Evolutionary conservation across 2,113 vertebrate species (phyloP).

Genomic region (Clarias batrachus): DNA sequence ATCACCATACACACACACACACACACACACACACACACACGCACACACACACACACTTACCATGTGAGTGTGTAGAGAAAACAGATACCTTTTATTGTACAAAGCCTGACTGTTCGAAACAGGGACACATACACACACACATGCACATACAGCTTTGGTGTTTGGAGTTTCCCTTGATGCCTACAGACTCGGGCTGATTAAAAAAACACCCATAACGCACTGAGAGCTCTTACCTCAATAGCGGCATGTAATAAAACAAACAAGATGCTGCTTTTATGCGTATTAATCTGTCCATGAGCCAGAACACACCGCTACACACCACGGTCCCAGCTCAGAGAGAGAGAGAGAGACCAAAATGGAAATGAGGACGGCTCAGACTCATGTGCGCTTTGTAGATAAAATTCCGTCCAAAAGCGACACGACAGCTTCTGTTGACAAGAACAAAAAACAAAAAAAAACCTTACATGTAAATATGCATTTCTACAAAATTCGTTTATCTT

Average conservation of each 20-base stretch:
- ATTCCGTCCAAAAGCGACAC: not conserved
- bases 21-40: not conserved
- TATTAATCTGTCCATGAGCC: not conserved
- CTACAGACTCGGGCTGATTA: not conserved
- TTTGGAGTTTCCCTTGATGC: constrained; percentile 8
- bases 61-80: constrained; percentile 2
- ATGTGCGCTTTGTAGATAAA: not conserved
- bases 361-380: not conserved
- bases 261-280: not conserved
- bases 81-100: constrained; percentile 18
- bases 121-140: not conserved
- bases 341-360: not conserved
- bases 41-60: not conserved
- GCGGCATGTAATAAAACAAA: not conserved
- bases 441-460: not conserved
- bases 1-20: not conserved
- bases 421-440: not conserved
- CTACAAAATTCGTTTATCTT: no score
- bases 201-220: not conserved
- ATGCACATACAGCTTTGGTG: not conserved
- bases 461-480: not conserved
- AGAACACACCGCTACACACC: not conserved
- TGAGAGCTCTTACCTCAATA: not conserved
- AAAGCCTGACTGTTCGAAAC: constrained; percentile 11
- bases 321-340: not conserved